A percentile compares a stretch with the other conserved stretches of the same genome.
Conservation (phyloP, 2,888 invertebrate species). For the Hemithea aestivaria region DNA sequence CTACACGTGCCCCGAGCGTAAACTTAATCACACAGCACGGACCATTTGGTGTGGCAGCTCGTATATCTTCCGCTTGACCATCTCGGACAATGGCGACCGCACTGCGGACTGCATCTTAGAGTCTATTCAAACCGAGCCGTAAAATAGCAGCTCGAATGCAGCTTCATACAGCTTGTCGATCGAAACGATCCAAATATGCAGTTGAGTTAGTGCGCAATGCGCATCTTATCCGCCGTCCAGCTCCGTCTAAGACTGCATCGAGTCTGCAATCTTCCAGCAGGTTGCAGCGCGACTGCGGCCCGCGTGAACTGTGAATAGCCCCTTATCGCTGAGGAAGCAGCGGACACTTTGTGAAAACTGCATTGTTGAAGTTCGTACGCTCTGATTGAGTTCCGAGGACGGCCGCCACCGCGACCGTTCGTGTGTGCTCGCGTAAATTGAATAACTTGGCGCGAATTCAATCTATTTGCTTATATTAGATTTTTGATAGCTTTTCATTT, state of each 20-base stretch:
- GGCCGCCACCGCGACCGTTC: conserved; percentile 19
- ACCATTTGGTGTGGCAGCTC: conserved; percentile 15
- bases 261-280: no score
- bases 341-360: conserved; percentile 33
- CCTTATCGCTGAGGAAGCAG: conserved; percentile 30
- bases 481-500: conserved; percentile 18
- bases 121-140: no score
- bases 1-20: conserved; percentile 2
- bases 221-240: no score
- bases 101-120: conserved; percentile 7
- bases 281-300: no score
- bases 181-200: no score
- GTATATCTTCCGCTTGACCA: conserved; percentile 13
- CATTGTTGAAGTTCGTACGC: conserved; percentile 29
- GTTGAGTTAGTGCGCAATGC: no score
- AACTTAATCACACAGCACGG: conserved; percentile 13
- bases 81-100: conserved; percentile 4
- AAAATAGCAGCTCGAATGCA: no score
- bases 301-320: conserved; percentile 7
- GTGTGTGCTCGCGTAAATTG: not conserved
- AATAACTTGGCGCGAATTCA: conserved; percentile 1
- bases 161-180: no score
- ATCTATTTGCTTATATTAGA: conserved; percentile 19
- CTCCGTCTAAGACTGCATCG: no score
- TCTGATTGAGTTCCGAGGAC: conserved; percentile 20